Conservation (phyloP, 1,140 invertebrate genomes). For the Scaptomyza graminum region DNA sequence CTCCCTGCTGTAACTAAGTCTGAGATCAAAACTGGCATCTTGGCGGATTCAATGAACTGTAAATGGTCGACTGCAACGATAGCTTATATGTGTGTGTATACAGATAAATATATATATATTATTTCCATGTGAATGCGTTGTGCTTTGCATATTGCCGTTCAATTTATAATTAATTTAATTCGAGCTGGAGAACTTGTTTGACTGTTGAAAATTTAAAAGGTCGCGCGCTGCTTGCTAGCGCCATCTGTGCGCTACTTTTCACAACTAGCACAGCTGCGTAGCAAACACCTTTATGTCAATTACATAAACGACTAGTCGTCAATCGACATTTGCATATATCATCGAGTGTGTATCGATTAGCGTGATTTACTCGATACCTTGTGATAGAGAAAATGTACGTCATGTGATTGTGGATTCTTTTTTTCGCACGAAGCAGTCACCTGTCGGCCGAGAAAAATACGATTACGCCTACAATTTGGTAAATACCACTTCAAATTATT, state of each 20-base stretch:
- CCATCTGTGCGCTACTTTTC: constrained; percentile 3
- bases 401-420: constrained; percentile 80
- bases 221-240: constrained; percentile 9
- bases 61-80: constrained; percentile 48
- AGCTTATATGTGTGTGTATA: constrained; percentile 17
- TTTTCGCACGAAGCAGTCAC: constrained; percentile 76
- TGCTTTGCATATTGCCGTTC: too few relatives aligned
- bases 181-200: not conserved
- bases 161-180: not conserved
- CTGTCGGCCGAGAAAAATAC: constrained; percentile 74
- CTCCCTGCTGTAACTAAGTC: constrained; percentile 11
- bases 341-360: constrained; percentile 42
- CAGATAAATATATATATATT: too few relatives aligned
- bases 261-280: not conserved
- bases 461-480: constrained; percentile 78
- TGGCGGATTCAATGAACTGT: constrained; percentile 70
- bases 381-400: constrained; percentile 67
- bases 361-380: constrained; percentile 50
- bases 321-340: constrained; percentile 15
- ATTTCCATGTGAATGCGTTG: too few relatives aligned
- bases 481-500: constrained; percentile 47
- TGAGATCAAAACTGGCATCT: constrained; percentile 21
- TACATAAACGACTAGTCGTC: not conserved
- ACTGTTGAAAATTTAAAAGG: constrained; percentile 7
- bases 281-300: constrained; percentile 1